These are phyloP conservation scores for Drosophila littoralis DNA, from an alignment of 1,140 invertebrate species.

Conservation along the genomic window DNA sequence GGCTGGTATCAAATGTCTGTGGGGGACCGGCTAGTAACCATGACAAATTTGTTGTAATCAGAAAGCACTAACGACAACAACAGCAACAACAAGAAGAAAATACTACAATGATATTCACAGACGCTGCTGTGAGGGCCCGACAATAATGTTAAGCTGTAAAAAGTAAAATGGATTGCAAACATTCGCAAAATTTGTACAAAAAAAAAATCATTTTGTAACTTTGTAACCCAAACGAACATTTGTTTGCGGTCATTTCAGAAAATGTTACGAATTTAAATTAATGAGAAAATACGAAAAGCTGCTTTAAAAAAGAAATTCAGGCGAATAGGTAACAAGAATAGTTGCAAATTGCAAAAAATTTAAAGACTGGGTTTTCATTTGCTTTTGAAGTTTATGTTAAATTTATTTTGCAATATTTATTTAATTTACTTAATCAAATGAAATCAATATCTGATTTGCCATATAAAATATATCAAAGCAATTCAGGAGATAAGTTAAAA, in stretches of 20 bases:
- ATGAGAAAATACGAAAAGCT: background rate
- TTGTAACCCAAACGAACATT: slow-evolving; percentile 22
- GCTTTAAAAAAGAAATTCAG: too few species aligned
- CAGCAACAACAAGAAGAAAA: slow-evolving; percentile 14
- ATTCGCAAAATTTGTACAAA: slow-evolving; percentile 34
- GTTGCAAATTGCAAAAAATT: too few species aligned
- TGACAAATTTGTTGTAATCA: slow-evolving; percentile 69
- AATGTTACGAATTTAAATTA: background rate
- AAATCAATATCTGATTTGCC: too few species aligned
- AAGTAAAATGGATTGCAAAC: slow-evolving; percentile 23
- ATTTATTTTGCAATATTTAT: too few species aligned
- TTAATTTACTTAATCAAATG: too few species aligned
- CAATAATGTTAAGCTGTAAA: slow-evolving; percentile 4
- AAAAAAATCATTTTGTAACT: slow-evolving; percentile 29
- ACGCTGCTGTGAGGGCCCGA: slow-evolving; percentile 23
- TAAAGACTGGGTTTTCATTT: too few species aligned
- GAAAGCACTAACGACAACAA: slow-evolving; percentile 41
- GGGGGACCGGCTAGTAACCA: slow-evolving; percentile 52
- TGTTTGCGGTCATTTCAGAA: slow-evolving; percentile 9
- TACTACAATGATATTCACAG: slow-evolving; percentile 19
- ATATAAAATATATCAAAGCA: too few species aligned
- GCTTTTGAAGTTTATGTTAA: too few species aligned
- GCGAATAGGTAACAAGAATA: too few species aligned
- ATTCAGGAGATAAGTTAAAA: too few species aligned
- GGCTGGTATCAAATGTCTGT: slow-evolving; percentile 69